These are phyloP conservation scores for Rhogogaster chlorosoma DNA, from an alignment of 2,888 invertebrate species.

Conservation along the genomic window DNA sequence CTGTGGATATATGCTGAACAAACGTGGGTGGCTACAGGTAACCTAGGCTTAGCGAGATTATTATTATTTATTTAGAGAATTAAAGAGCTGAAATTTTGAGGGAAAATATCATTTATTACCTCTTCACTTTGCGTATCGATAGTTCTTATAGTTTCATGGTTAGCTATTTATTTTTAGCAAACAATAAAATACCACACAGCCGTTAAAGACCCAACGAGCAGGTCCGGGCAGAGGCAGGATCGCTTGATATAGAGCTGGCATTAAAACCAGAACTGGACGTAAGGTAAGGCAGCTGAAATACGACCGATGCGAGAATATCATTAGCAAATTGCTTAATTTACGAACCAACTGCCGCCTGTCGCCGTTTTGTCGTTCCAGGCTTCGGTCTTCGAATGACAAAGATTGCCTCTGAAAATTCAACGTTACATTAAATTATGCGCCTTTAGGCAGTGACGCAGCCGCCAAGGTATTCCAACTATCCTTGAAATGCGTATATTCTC, in stretches of 20 bases:
- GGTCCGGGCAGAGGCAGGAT: conserved; percentile 64
- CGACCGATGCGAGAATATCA: conserved; percentile 76
- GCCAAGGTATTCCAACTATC: background rate
- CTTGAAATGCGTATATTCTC: background rate
- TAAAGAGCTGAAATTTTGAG: background rate
- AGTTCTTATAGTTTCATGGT: conserved; percentile 40
- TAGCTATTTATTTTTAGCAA: conserved; percentile 66
- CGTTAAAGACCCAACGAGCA: conserved; percentile 68
- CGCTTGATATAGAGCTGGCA: conserved; percentile 71
- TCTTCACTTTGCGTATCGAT: background rate
- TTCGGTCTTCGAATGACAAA: background rate
- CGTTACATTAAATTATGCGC: background rate
- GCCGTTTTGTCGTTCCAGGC: conserved; percentile 24
- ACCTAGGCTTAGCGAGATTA: background rate
- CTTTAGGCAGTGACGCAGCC: background rate
- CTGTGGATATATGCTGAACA: background rate
- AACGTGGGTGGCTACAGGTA: background rate
- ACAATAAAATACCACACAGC: conserved; percentile 69
- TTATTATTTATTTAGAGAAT: background rate
- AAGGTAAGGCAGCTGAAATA: conserved; percentile 69
- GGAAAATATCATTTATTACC: background rate
- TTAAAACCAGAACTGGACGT: conserved; percentile 71
- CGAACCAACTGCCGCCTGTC: conserved; percentile 63
- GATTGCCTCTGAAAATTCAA: conserved; percentile 15
- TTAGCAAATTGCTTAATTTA: conserved; percentile 78